Percentiles rank a stretch among this genome's conserved stretches.
Conservation (phyloP, 2,113 vertebrate genomes). For the Etheostoma cragini region DNA sequence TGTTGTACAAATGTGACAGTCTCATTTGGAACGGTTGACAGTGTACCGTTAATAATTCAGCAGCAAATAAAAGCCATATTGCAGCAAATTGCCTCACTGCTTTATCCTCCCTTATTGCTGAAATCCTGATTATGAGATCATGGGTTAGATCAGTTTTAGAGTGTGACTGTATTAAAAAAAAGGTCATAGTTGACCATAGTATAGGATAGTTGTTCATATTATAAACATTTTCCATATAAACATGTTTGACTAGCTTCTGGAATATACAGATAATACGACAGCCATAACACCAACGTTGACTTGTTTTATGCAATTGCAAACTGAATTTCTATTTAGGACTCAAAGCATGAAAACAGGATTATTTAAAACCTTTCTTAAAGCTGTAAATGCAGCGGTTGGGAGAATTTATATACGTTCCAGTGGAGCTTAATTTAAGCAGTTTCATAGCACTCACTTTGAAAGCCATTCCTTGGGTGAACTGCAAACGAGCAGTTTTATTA, state of each 20-base stretch:
- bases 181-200: too few species aligned
- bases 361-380: constrained; percentile 7
- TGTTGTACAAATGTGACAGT: constrained; percentile 21
- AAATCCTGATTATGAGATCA: constrained; percentile 66
- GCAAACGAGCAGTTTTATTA: constrained; percentile 59
- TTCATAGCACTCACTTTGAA: constrained; percentile 53
- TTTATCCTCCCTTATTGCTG: constrained; percentile 39
- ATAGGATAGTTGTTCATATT: too few species aligned
- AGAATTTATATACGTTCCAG: constrained; percentile 45
- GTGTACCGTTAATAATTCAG: constrained; percentile 57
- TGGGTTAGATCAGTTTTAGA: constrained; percentile 47
- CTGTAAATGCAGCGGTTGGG: constrained; percentile 29
- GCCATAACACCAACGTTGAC: constrained; percentile 30
- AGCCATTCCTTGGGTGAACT: constrained; percentile 47
- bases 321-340: constrained; percentile 7
- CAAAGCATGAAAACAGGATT: constrained; percentile 12
- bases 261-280: constrained; percentile 26
- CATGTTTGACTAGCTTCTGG: constrained; percentile 40
- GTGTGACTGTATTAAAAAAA: constrained; percentile 22
- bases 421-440: constrained; percentile 42
- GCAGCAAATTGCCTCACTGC: constrained; percentile 62
- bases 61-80: constrained; percentile 62
- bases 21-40: constrained; percentile 27
- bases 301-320: constrained; percentile 38
- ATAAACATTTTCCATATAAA: constrained; percentile 46